Conservation (phyloP, 64 coral and sea anemone species). For the Stylophora pistillata region DNA sequence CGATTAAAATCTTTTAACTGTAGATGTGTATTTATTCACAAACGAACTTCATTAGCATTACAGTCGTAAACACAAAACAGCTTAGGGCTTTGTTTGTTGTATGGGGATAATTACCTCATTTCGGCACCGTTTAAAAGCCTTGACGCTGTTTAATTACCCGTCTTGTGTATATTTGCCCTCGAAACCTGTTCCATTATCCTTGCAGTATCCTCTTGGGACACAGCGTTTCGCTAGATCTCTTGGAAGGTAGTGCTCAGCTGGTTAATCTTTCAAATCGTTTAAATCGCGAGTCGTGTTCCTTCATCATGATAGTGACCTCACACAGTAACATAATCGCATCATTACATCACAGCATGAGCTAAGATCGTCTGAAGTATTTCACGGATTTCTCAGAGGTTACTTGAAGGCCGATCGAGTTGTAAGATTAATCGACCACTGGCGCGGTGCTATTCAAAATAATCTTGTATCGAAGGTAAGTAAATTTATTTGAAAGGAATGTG, state of each 20-base stretch:
- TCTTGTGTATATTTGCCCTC: neutral
- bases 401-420: neutral
- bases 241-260: slow-evolving; percentile 1
- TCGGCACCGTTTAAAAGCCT: neutral
- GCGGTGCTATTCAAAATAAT: neutral
- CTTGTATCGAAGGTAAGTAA: too few species aligned
- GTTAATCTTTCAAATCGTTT: slow-evolving; percentile 9
- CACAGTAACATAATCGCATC: neutral
- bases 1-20: too few species aligned
- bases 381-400: too few species aligned
- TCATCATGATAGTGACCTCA: neutral
- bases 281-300: neutral
- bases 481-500: too few species aligned
- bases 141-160: neutral
- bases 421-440: neutral
- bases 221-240: slow-evolving; percentile 6
- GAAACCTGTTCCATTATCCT: neutral
- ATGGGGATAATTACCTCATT: neutral
- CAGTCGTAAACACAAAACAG: slow-evolving; percentile 24
- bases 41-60: slow-evolving; percentile 19
- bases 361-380: neutral
- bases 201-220: neutral
- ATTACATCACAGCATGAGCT: neutral
- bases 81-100: slow-evolving; percentile 10
- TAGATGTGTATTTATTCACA: neutral